Evolutionary conservation across 2,113 vertebrate species (phyloP).

Genomic region (Apeltes quadracus): DNA sequence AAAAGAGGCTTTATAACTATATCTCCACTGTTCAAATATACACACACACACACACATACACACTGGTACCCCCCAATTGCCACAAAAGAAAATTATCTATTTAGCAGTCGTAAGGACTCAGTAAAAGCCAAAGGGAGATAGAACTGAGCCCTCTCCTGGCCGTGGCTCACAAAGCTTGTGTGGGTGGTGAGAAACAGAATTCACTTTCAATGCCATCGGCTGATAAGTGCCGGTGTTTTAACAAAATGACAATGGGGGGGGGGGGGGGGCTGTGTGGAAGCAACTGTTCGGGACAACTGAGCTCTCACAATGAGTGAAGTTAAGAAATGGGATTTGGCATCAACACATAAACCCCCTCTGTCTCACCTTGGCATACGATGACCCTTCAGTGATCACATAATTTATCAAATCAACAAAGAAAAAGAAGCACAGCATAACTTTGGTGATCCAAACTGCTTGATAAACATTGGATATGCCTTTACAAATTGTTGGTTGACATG

Average conservation of each 20-base stretch:
- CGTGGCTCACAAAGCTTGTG: constrained; percentile 30
- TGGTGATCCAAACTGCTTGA: background rate
- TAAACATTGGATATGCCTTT: background rate
- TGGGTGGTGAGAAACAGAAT: constrained; percentile 49
- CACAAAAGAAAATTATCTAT: constrained; percentile 37
- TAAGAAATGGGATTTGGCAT: constrained; percentile 14
- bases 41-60: constrained; percentile 28
- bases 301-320: constrained; percentile 38
- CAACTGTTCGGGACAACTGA: constrained; percentile 33
- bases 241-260: constrained; percentile 51
- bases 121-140: background rate
- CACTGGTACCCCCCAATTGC: constrained; percentile 18
- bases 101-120: constrained; percentile 15
- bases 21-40: constrained; percentile 32
- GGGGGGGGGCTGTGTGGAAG: constrained; percentile 53
- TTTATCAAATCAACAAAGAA: background rate
- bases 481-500: background rate
- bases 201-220: constrained; percentile 56
- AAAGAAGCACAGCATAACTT: background rate
- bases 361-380: background rate
- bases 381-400: background rate
- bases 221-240: constrained; percentile 52
- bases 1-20: constrained; percentile 27
- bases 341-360: background rate
- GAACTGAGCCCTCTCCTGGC: constrained; percentile 34